Conservation (phyloP, 2,113 vertebrate genomes). For the Neolamprologus devosi region DNA sequence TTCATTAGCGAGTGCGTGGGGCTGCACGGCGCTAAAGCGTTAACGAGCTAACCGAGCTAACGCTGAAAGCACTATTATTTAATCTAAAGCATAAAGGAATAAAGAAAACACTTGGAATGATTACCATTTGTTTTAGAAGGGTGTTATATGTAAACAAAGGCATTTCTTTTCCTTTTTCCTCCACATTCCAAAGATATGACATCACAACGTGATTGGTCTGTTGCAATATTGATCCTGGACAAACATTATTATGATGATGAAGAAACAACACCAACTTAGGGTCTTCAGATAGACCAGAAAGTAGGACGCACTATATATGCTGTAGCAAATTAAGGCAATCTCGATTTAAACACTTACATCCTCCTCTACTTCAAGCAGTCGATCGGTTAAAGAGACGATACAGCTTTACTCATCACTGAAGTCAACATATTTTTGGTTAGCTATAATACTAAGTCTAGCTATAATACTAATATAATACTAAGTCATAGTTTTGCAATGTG, state of each 20-base stretch:
- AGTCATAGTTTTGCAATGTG: neutral
- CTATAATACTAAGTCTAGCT: neutral
- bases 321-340: neutral
- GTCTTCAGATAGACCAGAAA: neutral
- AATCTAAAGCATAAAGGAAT: neutral
- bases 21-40: fast-evolving
- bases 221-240: neutral
- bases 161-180: neutral
- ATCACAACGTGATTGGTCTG: neutral
- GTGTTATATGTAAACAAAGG: neutral
- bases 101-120: neutral
- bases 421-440: neutral
- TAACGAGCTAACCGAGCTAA: neutral
- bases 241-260: neutral
- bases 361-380: neutral
- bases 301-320: neutral
- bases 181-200: neutral
- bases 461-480: no score
- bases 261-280: neutral
- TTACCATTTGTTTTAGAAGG: neutral
- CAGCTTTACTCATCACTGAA: neutral
- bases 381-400: neutral
- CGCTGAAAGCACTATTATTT: neutral
- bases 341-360: neutral
- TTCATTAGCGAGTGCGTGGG: neutral